phyloP scores from a whole-genome alignment of 1,140 invertebrate genomes.

The Cydia pomonella region DNA sequence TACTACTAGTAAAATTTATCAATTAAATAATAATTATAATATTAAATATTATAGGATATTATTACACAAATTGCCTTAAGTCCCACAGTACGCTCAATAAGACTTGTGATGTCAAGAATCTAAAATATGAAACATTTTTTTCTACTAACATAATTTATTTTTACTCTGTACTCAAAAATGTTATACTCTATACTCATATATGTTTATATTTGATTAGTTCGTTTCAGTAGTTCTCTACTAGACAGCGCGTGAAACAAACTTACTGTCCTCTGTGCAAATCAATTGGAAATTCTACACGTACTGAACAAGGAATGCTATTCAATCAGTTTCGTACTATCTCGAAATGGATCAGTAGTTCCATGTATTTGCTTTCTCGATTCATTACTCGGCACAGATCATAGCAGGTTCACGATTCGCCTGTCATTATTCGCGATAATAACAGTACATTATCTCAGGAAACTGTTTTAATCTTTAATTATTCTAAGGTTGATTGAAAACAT shows the following conservation, averaged over 20 bases:
- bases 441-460: background rate
- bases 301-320: conserved; percentile 20
- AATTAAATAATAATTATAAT: too few species aligned
- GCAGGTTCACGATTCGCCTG: background rate
- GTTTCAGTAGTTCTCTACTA: background rate
- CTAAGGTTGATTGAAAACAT: background rate
- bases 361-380: conserved; percentile 15
- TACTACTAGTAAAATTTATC: too few species aligned
- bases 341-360: conserved; percentile 21
- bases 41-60: too few species aligned
- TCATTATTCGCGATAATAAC: background rate
- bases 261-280: background rate
- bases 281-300: conserved; percentile 5
- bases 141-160: too few species aligned
- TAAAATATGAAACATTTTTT: too few species aligned
- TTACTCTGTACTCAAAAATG: background rate
- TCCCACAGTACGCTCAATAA: too few species aligned
- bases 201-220: background rate
- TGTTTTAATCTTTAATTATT: background rate
- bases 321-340: conserved; percentile 23
- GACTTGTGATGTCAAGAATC: too few species aligned
- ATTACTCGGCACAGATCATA: background rate
- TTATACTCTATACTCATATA: background rate
- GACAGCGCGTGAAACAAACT: background rate
- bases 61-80: too few species aligned